Evolutionary conservation across 2,113 vertebrate genomes (phyloP).

Genomic region (Centropus bengalensis): DNA sequence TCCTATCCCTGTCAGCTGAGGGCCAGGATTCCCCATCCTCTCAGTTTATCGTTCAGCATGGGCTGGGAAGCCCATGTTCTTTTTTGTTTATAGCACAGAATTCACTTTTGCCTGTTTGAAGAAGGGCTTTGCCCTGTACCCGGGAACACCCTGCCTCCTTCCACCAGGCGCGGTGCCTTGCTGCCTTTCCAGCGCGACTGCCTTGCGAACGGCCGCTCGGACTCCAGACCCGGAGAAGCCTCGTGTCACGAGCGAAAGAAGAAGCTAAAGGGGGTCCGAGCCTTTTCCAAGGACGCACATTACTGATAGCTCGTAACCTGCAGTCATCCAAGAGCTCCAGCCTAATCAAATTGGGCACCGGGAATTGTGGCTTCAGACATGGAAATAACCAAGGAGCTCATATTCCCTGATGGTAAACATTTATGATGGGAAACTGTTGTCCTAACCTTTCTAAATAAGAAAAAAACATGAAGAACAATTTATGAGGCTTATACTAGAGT

Average conservation of each 20-base stretch:
- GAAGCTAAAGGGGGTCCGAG: neutral
- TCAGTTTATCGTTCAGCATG: neutral
- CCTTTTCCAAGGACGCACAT: neutral
- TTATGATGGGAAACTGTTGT: slow-evolving; percentile 9
- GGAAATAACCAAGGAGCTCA: neutral
- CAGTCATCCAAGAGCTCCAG: neutral
- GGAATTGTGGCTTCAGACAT: neutral
- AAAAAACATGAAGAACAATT: neutral
- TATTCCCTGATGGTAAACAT: neutral
- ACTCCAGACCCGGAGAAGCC: neutral
- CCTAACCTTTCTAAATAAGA: neutral
- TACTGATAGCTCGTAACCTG: neutral
- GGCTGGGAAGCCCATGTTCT: neutral
- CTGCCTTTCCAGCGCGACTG: neutral
- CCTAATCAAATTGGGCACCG: neutral
- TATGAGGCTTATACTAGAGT: neutral
- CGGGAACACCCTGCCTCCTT: neutral
- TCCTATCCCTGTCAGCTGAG: neutral
- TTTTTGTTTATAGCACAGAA: neutral
- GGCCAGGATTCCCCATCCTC: neutral
- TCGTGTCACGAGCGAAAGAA: neutral
- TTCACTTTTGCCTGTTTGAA: neutral
- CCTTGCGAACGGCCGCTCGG: neutral
- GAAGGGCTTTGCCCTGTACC: neutral
- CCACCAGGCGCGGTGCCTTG: neutral